These are phyloP conservation scores for Homarus gammarus DNA, from an alignment of 2,888 invertebrate genomes.

Conservation along the genomic window DNA sequence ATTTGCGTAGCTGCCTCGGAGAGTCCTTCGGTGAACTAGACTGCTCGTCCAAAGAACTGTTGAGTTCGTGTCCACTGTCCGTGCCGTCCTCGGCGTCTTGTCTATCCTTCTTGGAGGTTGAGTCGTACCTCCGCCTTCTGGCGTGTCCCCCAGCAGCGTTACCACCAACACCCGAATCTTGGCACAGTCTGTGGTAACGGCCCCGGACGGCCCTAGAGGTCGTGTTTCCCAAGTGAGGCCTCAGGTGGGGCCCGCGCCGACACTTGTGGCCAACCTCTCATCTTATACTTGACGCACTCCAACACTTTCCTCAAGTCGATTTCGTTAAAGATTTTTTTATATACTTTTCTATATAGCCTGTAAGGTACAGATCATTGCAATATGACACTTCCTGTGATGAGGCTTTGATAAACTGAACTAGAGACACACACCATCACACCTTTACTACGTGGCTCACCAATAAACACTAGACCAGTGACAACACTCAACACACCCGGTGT, in stretches of 20 bases:
- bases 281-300: neutral
- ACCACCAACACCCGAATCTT: constrained; percentile 54
- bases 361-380: neutral
- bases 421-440: too few species aligned
- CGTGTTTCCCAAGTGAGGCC: constrained; percentile 33
- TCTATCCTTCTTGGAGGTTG: constrained; percentile 9
- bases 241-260: constrained; percentile 8
- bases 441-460: too few species aligned
- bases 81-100: constrained; percentile 13
- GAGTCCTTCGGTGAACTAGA: constrained; percentile 23
- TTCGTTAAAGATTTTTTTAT: neutral
- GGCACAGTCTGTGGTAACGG: constrained; percentile 62
- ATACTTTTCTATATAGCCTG: neutral
- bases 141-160: constrained; percentile 30
- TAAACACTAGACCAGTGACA: too few species aligned
- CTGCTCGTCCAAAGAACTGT: neutral
- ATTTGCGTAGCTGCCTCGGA: neutral
- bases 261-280: constrained; percentile 8
- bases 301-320: neutral
- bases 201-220: constrained; percentile 38
- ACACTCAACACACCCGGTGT: too few species aligned
- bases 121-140: neutral
- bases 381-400: too few species aligned
- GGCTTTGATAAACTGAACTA: too few species aligned
- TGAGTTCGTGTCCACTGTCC: constrained; percentile 4